phyloP scores from a whole-genome alignment of 1,140 invertebrate genomes.

The Doryteuthis pealeii region DNA sequence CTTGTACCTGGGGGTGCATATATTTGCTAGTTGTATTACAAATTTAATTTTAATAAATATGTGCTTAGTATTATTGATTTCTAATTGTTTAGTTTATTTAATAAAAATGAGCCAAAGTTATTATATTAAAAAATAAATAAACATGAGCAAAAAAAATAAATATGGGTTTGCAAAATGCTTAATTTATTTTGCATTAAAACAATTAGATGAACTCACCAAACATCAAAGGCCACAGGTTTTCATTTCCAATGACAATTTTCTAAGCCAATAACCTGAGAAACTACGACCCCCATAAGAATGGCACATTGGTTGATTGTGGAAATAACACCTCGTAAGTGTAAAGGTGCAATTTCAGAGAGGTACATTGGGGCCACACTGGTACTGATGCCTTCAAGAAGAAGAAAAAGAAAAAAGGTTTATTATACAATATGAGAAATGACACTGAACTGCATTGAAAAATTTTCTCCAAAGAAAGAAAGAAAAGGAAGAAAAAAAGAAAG shows the following conservation, averaged over 20 bases:
- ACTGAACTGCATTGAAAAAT: not conserved
- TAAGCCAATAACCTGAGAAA: constrained; percentile 87
- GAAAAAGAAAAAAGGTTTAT: constrained; percentile 12
- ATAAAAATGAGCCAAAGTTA: too few relatives aligned
- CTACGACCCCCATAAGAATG: constrained; percentile 84
- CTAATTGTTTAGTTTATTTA: too few relatives aligned
- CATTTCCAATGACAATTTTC: constrained; percentile 89
- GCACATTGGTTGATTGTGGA: constrained; percentile 91
- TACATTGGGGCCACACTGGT: constrained; percentile 96
- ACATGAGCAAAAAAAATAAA: too few relatives aligned
- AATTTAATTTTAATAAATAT: too few relatives aligned
- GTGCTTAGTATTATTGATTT: too few relatives aligned
- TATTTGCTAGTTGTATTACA: too few relatives aligned
- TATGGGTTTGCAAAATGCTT: too few relatives aligned
- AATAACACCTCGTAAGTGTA: constrained; percentile 80
- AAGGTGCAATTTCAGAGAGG: constrained; percentile 94
- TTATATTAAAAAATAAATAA: too few relatives aligned
- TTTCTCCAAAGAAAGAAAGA: not conserved
- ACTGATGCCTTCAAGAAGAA: constrained; percentile 72
- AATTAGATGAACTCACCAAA: constrained; percentile 29
- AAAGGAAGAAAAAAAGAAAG: too few relatives aligned
- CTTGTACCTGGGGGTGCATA: too few relatives aligned
- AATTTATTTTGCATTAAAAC: too few relatives aligned
- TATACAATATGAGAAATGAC: too few relatives aligned
- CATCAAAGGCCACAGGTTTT: constrained; percentile 79